A percentile compares a stretch with the other conserved stretches of the same genome.
Evolutionary conservation across 2,888 invertebrate genomes (phyloP).

Genomic region (Resseliella maxima): DNA sequence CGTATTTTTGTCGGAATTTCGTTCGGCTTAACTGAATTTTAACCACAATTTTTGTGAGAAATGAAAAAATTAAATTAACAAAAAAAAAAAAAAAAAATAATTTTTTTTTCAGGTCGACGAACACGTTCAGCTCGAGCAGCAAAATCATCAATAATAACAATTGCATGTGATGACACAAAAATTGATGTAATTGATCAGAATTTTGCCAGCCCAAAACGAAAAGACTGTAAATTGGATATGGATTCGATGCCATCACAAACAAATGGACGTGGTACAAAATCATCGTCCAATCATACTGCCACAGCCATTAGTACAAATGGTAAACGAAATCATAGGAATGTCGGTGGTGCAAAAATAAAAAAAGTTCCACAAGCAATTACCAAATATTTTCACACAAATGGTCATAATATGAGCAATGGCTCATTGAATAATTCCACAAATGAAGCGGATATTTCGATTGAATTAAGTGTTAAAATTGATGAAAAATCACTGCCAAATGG

Average conservation of each 20-base stretch:
- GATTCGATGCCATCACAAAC: background rate
- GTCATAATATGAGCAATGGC: constrained; percentile 61
- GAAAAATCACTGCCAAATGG: constrained; percentile 4
- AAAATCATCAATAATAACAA: constrained; percentile 10
- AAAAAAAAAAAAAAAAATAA: background rate
- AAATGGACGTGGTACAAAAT: background rate
- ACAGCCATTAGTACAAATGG: background rate
- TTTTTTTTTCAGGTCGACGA: constrained; percentile 17
- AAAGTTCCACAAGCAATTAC: constrained; percentile 25
- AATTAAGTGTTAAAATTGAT: background rate
- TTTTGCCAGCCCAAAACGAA: constrained; percentile 28
- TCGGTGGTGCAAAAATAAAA: constrained; percentile 60
- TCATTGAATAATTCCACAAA: background rate
- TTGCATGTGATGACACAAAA: background rate
- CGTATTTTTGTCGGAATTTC: background rate
- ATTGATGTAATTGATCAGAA: background rate
- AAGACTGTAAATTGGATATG: constrained; percentile 35
- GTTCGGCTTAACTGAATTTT: background rate
- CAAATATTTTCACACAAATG: constrained; percentile 66
- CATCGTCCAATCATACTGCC: background rate
- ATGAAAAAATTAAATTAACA: background rate
- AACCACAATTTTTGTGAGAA: background rate
- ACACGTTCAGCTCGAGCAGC: constrained; percentile 24
- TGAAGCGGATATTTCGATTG: background rate
- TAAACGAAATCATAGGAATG: constrained; percentile 59